Percentiles rank a stretch among this genome's conserved stretches.
Conservation (phyloP, 2,797 vertebrate genomes). For the Eurystomus glaucurus region DNA sequence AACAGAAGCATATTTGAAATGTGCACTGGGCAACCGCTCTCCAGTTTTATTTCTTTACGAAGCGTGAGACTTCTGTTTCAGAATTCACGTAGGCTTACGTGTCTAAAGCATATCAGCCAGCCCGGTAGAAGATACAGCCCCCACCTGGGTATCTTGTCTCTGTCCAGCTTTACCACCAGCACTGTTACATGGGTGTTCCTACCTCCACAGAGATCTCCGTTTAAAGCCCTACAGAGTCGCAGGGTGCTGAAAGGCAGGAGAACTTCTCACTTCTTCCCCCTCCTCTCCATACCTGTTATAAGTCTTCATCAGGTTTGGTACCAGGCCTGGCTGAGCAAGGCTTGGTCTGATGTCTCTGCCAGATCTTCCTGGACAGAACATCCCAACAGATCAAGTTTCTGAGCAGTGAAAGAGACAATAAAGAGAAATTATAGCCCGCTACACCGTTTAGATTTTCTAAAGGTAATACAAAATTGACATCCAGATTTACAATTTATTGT, state of each 20-base stretch:
- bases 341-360: background rate
- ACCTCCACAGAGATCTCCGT: background rate
- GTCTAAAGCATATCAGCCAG: background rate
- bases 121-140: background rate
- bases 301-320: background rate
- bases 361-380: background rate
- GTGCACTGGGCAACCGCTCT: background rate
- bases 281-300: background rate
- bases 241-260: background rate
- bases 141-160: background rate
- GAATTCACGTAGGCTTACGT: background rate
- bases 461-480: background rate
- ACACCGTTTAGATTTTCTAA: background rate
- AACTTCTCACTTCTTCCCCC: background rate
- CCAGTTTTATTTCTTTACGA: background rate
- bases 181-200: background rate
- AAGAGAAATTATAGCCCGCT: background rate
- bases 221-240: background rate
- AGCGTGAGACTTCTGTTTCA: background rate
- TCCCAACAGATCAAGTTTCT: background rate
- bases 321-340: background rate
- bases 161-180: background rate
- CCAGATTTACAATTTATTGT: background rate
- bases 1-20: background rate
- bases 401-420: background rate